A percentile compares a stretch with the other conserved stretches of the same genome.
Evolutionary conservation across 2,797 vertebrate genomes (phyloP).

Genomic region (Muraenolepis orangiensis): DNA sequence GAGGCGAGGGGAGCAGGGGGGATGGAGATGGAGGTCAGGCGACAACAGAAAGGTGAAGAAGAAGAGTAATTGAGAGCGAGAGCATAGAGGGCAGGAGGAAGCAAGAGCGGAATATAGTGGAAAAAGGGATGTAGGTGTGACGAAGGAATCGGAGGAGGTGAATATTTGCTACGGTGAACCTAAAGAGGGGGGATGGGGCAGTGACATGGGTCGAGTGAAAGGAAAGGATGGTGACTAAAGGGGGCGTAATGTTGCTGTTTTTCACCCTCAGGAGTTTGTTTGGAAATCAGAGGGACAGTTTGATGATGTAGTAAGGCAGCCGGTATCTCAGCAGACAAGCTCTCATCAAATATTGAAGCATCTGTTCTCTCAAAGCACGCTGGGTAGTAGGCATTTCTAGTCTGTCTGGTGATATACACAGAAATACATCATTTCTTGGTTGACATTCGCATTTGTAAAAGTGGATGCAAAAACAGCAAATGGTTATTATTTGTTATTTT

Average conservation of each 20-base stretch:
- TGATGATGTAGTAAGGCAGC: conserved; percentile 3
- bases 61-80: not conserved
- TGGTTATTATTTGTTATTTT: not conserved
- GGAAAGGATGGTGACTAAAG: not conserved
- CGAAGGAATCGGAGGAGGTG: not conserved
- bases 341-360: conserved; percentile 28
- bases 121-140: not conserved
- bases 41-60: not conserved
- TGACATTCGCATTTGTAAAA: not conserved
- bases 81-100: not conserved
- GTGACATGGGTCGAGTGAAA: too few relatives aligned
- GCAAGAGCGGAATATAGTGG: not conserved
- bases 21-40: not conserved
- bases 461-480: not conserved
- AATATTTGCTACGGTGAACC: not conserved
- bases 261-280: not conserved
- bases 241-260: not conserved
- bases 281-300: not conserved
- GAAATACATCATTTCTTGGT: not conserved
- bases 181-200: too few relatives aligned
- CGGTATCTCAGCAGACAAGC: not conserved
- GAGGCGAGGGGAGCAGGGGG: not conserved
- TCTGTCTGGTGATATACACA: not conserved
- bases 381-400: not conserved
- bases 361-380: conserved; percentile 3